Evolutionary conservation across 2,888 invertebrate species (phyloP).

Genomic region (Caenorhabditis imperialis): DNA sequence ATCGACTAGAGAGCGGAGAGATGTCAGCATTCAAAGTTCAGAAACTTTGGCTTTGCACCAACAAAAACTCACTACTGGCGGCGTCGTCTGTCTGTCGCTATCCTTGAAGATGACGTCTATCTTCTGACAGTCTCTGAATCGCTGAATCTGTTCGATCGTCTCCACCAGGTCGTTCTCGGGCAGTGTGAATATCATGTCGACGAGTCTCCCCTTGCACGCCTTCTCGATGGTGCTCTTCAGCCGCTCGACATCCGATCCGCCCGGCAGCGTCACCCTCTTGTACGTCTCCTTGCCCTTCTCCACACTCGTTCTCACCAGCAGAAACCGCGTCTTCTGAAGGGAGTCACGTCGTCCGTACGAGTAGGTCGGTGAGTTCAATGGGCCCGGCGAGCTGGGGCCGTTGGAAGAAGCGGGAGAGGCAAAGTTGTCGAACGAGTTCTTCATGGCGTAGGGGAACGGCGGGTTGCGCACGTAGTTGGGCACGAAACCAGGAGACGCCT

Average conservation of each 20-base stretch:
- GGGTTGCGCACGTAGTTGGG: slow-evolving; percentile 61
- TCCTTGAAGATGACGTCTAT: slow-evolving; percentile 64
- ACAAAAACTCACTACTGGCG: slow-evolving; percentile 38
- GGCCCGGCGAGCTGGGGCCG: slow-evolving; percentile 36
- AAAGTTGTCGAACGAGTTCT: slow-evolving; percentile 53
- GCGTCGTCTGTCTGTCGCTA: slow-evolving; percentile 22
- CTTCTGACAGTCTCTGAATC: slow-evolving; percentile 65
- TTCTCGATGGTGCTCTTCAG: slow-evolving; percentile 65
- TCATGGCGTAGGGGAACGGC: slow-evolving; percentile 60
- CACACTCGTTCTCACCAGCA: slow-evolving; percentile 64
- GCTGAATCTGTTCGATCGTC: slow-evolving; percentile 60
- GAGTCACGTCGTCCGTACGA: slow-evolving; percentile 68
- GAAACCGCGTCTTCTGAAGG: slow-evolving; percentile 62
- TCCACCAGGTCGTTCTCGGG: slow-evolving; percentile 65
- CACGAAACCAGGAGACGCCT: slow-evolving; percentile 40
- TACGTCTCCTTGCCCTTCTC: slow-evolving; percentile 69
- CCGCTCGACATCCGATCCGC: slow-evolving; percentile 66
- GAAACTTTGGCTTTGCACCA: no score
- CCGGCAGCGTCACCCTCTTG: slow-evolving; percentile 68
- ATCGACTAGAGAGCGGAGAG: not conserved
- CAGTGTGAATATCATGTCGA: slow-evolving; percentile 63
- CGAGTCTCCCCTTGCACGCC: slow-evolving; percentile 60
- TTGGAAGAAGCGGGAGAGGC: slow-evolving; percentile 29
- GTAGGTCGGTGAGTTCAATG: slow-evolving; percentile 61
- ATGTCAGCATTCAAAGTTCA: not conserved